Base-by-base conservation (phyloP, 2,797 vertebrate species). In the Cuculus canorus region DNA sequence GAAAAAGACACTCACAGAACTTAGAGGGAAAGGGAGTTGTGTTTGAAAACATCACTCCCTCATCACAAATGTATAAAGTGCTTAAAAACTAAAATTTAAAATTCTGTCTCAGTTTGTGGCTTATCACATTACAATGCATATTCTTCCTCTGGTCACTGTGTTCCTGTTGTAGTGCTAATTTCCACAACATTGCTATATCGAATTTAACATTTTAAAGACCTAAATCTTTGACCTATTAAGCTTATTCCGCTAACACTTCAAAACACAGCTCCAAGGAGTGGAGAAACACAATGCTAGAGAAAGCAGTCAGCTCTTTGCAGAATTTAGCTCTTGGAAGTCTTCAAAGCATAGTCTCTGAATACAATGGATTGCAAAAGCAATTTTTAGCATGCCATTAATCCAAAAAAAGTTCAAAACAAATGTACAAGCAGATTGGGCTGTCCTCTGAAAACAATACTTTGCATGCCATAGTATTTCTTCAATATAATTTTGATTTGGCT, bases 361-460 rank as follows among this genome's bases (percentile, higher is more conserved):
- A 97, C 96, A 97, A 96, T 95, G 94, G 95, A 64, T 76, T 37
- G 43, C 86, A 90, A 90, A 96, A 97, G 96, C 71, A 92, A 73
- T 82, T 97, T 97, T 97, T 97, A 97, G 87, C 97, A 94, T 68
- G 75, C 61, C 90, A 91, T 97, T 97, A 97, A 97, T 96, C 93
- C 95, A 95, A 94, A 96, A 97, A 96, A 95, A 57, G 84, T 89
- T 88, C 57, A 66, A 84, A 95, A 85, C 69, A 93, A 78, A 95
- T 94, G 82, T 92, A 88, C 39, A 80, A 78, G 88, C 83, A 86
- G 32, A 84, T 68, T 69, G 86, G 45, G 87, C 86, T 97, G 91
- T 89, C 81, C 80, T 95, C 87, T 68, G 88, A 91, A 90, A 93
- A 97, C 90, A 96, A 95, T 93, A 89, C 96, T 95, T 91, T 93